These are phyloP conservation scores for Cheilosia impressa DNA, from an alignment of 2,888 invertebrate species.

Conservation along the genomic window DNA sequence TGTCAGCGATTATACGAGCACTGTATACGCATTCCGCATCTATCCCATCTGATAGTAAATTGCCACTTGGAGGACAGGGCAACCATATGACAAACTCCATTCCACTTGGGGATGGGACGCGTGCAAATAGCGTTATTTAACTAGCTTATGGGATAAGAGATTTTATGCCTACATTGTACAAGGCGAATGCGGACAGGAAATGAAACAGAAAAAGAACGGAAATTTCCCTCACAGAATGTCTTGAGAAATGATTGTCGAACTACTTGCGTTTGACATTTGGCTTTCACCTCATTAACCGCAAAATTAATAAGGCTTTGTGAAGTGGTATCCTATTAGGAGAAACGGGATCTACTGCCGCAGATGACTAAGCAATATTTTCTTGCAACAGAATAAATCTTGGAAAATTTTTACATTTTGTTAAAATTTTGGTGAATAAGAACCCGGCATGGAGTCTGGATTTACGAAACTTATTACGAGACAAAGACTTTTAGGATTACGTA, in stretches of 20 bases:
- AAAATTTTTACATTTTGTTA: neutral
- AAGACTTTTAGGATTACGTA: too few relatives aligned
- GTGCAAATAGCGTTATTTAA: conserved; percentile 75
- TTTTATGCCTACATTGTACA: conserved; percentile 32
- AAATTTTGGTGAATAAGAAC: neutral
- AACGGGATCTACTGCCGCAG: neutral
- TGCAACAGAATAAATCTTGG: neutral
- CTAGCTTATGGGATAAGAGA: conserved; percentile 67
- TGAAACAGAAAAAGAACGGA: conserved; percentile 1
- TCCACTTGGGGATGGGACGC: conserved; percentile 47
- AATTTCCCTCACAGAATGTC: conserved; percentile 26
- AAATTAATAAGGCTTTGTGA: conserved; percentile 64
- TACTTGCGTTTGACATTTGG: conserved; percentile 71
- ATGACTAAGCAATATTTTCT: conserved; percentile 29
- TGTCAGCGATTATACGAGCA: conserved; percentile 57
- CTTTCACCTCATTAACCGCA: conserved; percentile 70
- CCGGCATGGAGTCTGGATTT: too few relatives aligned
- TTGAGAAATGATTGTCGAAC: conserved; percentile 54
- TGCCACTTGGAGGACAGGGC: conserved; percentile 44
- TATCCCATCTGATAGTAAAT: conserved; percentile 56
- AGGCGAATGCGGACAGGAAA: conserved; percentile 17
- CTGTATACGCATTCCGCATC: conserved; percentile 40
- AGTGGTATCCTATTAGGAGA: conserved; percentile 14
- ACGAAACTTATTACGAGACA: too few relatives aligned
- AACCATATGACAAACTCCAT: conserved; percentile 62